Percentiles rank a stretch among this genome's conserved stretches.
Evolutionary conservation across 37 sponge, comb jelly and placozoan species (phyloP).

Genomic region (Petrosia ficiformis): DNA sequence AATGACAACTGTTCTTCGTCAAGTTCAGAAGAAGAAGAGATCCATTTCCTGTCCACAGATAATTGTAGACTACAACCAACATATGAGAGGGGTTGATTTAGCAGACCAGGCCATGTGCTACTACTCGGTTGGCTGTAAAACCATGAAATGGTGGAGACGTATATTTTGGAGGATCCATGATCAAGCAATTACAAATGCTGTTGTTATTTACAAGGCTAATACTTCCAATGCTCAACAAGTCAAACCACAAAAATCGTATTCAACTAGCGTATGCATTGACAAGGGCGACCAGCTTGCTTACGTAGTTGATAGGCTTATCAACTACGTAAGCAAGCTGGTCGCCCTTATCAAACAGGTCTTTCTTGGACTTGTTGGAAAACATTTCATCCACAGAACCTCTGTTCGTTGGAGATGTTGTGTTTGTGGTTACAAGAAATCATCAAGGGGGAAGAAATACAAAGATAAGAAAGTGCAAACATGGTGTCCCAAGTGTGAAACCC

Average conservation of each 20-base stretch:
- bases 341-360: neutral
- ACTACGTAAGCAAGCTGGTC: too few relatives aligned
- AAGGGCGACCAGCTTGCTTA: too few relatives aligned
- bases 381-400: conserved; percentile 18
- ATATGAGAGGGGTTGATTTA: conserved; percentile 37
- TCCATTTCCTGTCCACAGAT: conserved; percentile 7
- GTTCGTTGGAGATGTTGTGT: conserved; percentile 10
- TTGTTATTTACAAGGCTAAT: conserved; percentile 10
- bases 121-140: conserved; percentile 27
- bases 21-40: neutral
- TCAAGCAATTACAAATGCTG: conserved; percentile 19
- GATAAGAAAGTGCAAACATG: conserved; percentile 3
- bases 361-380: conserved; percentile 23
- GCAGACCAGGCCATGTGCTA: conserved; percentile 28
- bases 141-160: conserved; percentile 34
- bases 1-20: neutral
- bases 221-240: neutral
- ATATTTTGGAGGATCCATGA: conserved; percentile 10
- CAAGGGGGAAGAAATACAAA: neutral
- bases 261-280: too few relatives aligned
- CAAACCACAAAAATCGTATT: neutral
- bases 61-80: conserved; percentile 17
- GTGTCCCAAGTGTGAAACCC: conserved; percentile 28
- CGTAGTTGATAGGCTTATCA: too few relatives aligned
- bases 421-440: conserved; percentile 33